Percentiles rank a stretch among this genome's conserved stretches.
Evolutionary conservation across 2,113 vertebrate species (phyloP).

Genomic region (Corythornis madagascariensis): DNA sequence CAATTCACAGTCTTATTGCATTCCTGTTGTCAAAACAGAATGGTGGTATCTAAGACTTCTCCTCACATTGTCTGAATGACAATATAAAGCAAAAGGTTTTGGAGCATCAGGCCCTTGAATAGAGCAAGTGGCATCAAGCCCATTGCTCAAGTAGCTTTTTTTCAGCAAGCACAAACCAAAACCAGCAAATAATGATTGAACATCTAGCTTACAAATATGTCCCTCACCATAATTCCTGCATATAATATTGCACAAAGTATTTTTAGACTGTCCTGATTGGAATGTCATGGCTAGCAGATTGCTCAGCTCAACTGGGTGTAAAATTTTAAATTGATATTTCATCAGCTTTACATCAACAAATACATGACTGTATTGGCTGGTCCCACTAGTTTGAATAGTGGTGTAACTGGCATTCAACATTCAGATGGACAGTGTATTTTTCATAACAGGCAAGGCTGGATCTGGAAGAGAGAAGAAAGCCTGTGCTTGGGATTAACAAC

Average conservation of each 20-base stretch:
- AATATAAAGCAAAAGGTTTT: not conserved
- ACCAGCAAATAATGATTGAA: fast-evolving
- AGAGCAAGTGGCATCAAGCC: not conserved
- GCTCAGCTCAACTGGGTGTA: not conserved
- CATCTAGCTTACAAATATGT: not conserved
- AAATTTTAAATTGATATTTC: not conserved
- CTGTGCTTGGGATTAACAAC: not conserved
- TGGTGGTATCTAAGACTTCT: not conserved
- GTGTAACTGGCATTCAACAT: not conserved
- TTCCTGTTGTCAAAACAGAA: not conserved
- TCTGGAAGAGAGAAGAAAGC: not conserved
- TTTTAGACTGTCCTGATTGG: not conserved
- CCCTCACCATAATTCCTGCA: not conserved
- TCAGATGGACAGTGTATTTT: not conserved
- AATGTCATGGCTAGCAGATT: not conserved
- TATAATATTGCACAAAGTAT: not conserved
- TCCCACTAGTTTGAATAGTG: not conserved
- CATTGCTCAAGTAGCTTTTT: not conserved
- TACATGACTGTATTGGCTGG: not conserved
- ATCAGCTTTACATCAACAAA: not conserved
- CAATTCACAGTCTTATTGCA: not conserved
- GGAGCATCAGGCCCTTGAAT: not conserved
- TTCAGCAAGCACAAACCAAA: not conserved
- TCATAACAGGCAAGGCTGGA: not conserved
- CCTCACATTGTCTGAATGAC: not conserved